Percentiles rank a stretch among this genome's conserved stretches.
Evolutionary conservation across 2,113 vertebrate genomes (phyloP).

Genomic region (Corythoichthys intestinalis): DNA sequence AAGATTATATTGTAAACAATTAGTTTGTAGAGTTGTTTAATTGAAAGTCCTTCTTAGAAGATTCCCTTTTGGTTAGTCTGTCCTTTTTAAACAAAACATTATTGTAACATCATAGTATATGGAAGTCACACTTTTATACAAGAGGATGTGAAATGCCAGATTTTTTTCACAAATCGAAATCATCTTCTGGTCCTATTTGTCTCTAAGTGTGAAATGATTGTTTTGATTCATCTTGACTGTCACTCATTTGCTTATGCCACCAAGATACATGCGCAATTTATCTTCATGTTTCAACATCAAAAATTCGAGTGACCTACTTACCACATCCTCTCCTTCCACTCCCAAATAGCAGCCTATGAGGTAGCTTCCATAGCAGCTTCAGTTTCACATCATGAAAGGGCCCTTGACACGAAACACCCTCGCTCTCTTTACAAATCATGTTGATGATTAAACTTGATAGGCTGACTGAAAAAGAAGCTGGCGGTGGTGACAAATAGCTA

Average conservation of each 20-base stretch:
- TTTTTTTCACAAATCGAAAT: constrained; percentile 2
- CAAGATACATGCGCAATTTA: constrained; percentile 13
- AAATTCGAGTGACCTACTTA: constrained; percentile 43
- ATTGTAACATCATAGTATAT: not conserved
- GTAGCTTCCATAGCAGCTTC: constrained; percentile 30
- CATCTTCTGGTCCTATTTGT: constrained; percentile 6
- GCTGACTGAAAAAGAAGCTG: constrained; percentile 48
- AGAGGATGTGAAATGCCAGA: not conserved
- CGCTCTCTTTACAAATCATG: constrained; percentile 53
- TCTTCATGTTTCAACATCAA: constrained; percentile 22
- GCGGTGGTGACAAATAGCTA: constrained; percentile 45
- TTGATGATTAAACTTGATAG: constrained; percentile 55
- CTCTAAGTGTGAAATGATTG: constrained; percentile 4
- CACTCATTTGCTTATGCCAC: not conserved
- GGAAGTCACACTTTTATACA: not conserved
- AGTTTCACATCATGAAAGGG: constrained; percentile 42
- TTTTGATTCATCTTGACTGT: constrained; percentile 18
- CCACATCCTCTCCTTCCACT: constrained; percentile 10
- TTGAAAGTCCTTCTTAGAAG: not conserved
- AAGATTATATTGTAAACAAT: not conserved
- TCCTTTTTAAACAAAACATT: not conserved
- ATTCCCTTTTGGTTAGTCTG: not conserved
- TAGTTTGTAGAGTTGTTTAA: too few relatives aligned
- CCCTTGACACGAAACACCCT: constrained; percentile 36
- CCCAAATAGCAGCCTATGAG: constrained; percentile 39